Evolutionary conservation across 2,113 vertebrate genomes (phyloP), one percentile per base, ranked within the genome.

Genomic region (Neodontobutis hainanensis): DNA sequence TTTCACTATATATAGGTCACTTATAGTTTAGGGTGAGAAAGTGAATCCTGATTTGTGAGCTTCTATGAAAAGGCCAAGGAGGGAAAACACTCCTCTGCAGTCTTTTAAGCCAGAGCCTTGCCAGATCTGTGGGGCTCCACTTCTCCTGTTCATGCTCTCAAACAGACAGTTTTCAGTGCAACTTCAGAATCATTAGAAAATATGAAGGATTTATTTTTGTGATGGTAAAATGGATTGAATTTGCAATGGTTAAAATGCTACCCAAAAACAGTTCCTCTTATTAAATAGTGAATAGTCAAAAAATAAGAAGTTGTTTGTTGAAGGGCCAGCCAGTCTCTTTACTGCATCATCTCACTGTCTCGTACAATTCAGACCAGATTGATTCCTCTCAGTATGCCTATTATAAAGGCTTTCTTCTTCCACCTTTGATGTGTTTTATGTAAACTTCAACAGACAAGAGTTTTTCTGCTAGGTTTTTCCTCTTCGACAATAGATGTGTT

Each of bases 381-480:
- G 74, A 85, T 86, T 77, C 63, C 57, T 68, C 70, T 75, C 42
- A 53, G 74, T 80, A 70, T 83, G 73, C 58, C 42, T 59, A 72
- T 79, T 81, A 61, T 9, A 76, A 65, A 55, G 71, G 46, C 78
- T 86, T 85, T 86, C 68, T 80, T 81, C 69, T 57, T 5, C 4
- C 5, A 32, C 68, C 78, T 85, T 85, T 82, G 71, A 78, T 78
- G 76, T 78, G 76, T 77, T 82, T 74, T 65, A 61, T 60, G 49
- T 65, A 58, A 82, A 81, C 56, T 82, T 40, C 59, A 75, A 40
- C 69, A 75, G 72, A 79, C 75, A 65, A 63, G 80, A 62, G 75
- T 75, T 79, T 77, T 69, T 81, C 67, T 73, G 55, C 43, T 47
- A 73, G 55, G 35, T 46, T 58, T 34, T 66, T 78, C 38, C n/a